phyloP scores from a whole-genome alignment of 2,113 vertebrate species.

The Ondatra zibethicus region DNA sequence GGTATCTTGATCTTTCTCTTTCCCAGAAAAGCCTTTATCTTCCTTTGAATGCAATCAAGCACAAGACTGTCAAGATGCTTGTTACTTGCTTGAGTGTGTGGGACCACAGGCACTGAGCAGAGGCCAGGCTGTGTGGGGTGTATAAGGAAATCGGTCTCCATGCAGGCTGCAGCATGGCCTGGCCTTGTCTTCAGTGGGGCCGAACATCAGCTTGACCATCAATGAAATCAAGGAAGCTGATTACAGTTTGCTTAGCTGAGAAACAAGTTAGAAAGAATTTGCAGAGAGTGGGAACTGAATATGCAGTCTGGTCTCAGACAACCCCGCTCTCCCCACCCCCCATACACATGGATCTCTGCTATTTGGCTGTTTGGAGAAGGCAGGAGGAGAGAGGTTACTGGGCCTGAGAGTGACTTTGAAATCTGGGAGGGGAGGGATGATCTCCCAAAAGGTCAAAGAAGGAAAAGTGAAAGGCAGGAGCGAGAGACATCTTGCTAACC shows the following conservation, averaged over 20 bases:
- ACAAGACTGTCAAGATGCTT: neutral
- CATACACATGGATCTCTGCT: neutral
- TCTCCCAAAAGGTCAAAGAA: neutral
- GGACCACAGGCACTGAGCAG: neutral
- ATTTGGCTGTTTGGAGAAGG: neutral
- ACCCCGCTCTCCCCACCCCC: accelerated
- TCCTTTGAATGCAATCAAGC: constrained; percentile 41
- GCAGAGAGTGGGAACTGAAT: accelerated
- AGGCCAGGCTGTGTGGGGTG: neutral
- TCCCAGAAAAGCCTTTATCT: constrained; percentile 52
- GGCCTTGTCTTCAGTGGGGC: accelerated
- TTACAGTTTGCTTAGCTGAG: neutral
- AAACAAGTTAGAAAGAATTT: neutral
- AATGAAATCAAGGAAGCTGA: neutral
- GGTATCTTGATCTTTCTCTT: constrained; percentile 16
- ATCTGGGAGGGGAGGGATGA: neutral
- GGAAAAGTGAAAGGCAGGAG: constrained; percentile 22
- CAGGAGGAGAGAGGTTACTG: neutral
- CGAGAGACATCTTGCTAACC: neutral
- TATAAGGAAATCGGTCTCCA: neutral
- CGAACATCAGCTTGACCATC: accelerated
- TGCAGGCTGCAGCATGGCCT: neutral
- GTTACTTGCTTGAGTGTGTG: neutral
- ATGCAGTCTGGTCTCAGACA: neutral
- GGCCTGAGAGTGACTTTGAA: neutral